Conservation (phyloP, 2,113 vertebrate species). For the Psophia crepitans region DNA sequence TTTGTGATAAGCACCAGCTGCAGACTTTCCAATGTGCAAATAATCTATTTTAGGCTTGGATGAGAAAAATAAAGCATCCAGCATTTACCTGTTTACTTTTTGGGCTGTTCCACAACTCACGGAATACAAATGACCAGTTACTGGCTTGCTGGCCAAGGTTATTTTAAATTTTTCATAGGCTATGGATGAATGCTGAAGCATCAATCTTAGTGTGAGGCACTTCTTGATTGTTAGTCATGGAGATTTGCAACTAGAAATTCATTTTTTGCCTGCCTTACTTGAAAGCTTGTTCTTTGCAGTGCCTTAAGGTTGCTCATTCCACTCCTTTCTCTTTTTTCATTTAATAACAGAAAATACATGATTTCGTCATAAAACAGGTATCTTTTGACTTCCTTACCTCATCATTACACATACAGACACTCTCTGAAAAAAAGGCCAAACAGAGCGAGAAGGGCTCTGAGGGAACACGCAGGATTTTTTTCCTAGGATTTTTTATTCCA, state of each 20-base stretch:
- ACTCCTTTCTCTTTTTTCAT: background rate
- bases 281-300: background rate
- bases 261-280: background rate
- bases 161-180: background rate
- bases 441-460: background rate
- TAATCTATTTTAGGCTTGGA: background rate
- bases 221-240: background rate
- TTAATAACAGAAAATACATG: background rate
- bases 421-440: background rate
- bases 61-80: background rate
- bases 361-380: background rate
- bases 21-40: background rate
- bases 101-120: background rate
- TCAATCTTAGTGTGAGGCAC: background rate
- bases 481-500: background rate
- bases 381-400: background rate
- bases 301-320: background rate
- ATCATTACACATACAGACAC: background rate
- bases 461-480: background rate
- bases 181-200: background rate
- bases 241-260: background rate
- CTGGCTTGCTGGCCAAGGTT: background rate
- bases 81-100: background rate
- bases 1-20: background rate
- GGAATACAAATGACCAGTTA: background rate